Conservation (phyloP, 2,797 vertebrate species). For the Crocodylus rhombifer region DNA sequence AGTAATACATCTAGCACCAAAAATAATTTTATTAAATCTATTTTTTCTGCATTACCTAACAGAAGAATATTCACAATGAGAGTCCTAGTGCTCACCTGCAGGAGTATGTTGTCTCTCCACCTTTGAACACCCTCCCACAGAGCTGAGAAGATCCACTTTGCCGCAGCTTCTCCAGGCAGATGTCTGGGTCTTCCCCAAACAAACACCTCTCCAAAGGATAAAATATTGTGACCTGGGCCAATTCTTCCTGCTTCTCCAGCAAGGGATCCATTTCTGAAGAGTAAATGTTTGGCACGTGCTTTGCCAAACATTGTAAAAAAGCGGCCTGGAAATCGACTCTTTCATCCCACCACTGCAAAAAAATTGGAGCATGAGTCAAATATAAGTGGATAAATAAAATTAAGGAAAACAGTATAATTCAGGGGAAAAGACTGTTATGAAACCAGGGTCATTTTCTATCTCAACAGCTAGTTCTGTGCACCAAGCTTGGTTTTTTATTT, state of each 20-base stretch:
- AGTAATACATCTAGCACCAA: not conserved
- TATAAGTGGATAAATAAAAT: not conserved
- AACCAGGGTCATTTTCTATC: not conserved
- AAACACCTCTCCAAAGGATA: slow-evolving; percentile 91
- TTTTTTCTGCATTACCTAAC: not conserved
- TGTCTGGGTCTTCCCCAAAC: slow-evolving; percentile 91
- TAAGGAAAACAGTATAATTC: not conserved
- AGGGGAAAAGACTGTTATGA: not conserved
- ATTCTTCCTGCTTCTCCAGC: slow-evolving; percentile 89
- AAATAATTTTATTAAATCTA: not conserved
- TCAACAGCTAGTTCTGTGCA: not conserved
- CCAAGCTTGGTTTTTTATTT: too few species aligned
- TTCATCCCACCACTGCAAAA: slow-evolving; percentile 89
- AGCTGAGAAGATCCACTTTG: slow-evolving; percentile 90
- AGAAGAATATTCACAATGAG: not conserved
- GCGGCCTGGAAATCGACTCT: slow-evolving; percentile 84
- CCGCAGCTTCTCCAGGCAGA: slow-evolving; percentile 91
- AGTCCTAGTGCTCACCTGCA: slow-evolving; percentile 89
- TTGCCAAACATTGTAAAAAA: slow-evolving; percentile 89
- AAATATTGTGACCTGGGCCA: slow-evolving; percentile 84
- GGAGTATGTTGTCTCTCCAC: slow-evolving; percentile 97
- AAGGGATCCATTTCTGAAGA: slow-evolving; percentile 85
- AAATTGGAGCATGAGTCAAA: slow-evolving; percentile 21
- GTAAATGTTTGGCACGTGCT: slow-evolving; percentile 92
- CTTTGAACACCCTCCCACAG: slow-evolving; percentile 97